These are phyloP conservation scores for Forbesichthys agassizii DNA, from an alignment of 2,113 vertebrate species.

Conservation along the genomic window DNA sequence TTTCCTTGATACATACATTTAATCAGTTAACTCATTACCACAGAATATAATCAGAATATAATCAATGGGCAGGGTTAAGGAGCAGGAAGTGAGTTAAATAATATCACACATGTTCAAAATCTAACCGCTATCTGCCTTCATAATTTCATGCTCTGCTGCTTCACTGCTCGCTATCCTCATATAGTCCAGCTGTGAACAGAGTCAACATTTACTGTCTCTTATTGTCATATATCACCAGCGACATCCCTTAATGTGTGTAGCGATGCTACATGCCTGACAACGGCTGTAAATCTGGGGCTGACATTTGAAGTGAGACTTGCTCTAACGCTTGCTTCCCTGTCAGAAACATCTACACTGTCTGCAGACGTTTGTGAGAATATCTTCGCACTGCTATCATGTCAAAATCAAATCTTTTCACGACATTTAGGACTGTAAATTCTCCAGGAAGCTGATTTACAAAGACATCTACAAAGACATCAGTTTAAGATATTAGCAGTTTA, in stretches of 20 bases:
- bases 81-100: not conserved
- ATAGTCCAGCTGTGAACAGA: slow-evolving; percentile 37
- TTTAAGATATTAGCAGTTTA: not conserved
- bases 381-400: slow-evolving; percentile 5
- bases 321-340: slow-evolving; percentile 33
- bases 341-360: not conserved
- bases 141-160: not conserved
- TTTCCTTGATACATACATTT: too few species aligned
- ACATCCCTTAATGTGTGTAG: slow-evolving; percentile 12
- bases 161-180: slow-evolving; percentile 15
- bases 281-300: slow-evolving; percentile 52
- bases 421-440: not conserved
- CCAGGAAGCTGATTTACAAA: not conserved
- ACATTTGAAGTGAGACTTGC: slow-evolving; percentile 34
- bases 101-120: slow-evolving; percentile 6
- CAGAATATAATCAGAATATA: too few species aligned
- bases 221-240: slow-evolving; percentile 30
- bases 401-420: slow-evolving; percentile 9
- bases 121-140: not conserved
- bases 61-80: not conserved
- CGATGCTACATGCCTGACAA: slow-evolving; percentile 29
- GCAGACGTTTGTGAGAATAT: slow-evolving; percentile 30
- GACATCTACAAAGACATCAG: not conserved
- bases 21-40: too few species aligned
- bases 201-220: slow-evolving; percentile 42